These are phyloP conservation scores for Ovibos moschatus DNA, from an alignment of 2,113 vertebrate species.

Conservation along the genomic window DNA sequence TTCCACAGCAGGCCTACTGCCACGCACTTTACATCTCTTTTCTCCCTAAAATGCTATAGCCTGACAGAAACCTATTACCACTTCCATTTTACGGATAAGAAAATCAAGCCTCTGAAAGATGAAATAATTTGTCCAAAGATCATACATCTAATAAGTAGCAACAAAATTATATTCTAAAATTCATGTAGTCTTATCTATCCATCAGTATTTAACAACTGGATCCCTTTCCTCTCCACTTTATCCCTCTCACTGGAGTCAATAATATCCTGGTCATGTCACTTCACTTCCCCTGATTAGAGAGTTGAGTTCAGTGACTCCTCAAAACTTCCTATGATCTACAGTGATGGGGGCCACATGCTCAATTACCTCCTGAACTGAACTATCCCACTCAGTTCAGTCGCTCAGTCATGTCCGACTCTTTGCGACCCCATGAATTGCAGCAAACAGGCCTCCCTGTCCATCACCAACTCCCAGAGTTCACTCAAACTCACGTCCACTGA, in stretches of 20 bases:
- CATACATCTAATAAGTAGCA: background rate
- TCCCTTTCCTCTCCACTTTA: background rate
- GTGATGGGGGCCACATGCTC: background rate
- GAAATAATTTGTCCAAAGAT: background rate
- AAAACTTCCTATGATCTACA: background rate
- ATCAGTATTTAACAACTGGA: background rate
- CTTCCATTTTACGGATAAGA: slow-evolving; percentile 34
- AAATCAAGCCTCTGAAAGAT: slow-evolving; percentile 32
- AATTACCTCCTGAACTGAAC: background rate
- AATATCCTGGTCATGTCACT: background rate
- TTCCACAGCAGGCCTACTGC: background rate
- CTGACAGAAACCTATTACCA: slow-evolving; percentile 34
- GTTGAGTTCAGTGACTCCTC: background rate
- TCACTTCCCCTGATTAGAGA: background rate
- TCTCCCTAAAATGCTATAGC: background rate
- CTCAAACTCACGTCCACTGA: too few species aligned
- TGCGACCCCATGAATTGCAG: too few species aligned
- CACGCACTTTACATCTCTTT: background rate
- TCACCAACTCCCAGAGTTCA: too few species aligned
- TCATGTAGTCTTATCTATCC: background rate
- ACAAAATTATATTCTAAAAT: slow-evolving; percentile 39
- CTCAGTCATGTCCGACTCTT: too few species aligned
- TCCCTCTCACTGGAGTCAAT: background rate
- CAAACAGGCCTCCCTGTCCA: too few species aligned
- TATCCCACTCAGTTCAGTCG: background rate